Conservation (phyloP, 1,140 invertebrate genomes). For the Neodiprion lecontei region DNA sequence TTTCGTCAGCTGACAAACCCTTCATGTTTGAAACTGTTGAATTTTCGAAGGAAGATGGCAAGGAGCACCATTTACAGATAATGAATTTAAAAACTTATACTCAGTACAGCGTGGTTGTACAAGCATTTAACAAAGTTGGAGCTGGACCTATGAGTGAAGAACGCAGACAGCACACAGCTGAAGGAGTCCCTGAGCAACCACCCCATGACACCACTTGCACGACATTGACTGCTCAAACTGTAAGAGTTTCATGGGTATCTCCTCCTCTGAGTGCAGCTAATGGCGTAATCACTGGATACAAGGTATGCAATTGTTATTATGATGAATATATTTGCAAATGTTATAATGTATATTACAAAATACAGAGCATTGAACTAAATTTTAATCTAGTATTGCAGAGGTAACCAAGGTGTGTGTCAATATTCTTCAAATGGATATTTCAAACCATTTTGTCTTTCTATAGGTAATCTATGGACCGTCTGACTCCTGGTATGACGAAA, state of each 20-base stretch:
- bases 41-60: constrained; percentile 89
- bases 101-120: constrained; percentile 92
- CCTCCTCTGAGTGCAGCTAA: constrained; percentile 89
- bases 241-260: constrained; percentile 92
- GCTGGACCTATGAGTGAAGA: constrained; percentile 90
- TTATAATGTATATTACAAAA: no score
- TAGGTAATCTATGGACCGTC: constrained; percentile 90
- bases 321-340: background rate
- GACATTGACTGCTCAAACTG: constrained; percentile 90
- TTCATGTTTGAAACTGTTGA: constrained; percentile 93
- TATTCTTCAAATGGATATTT: background rate
- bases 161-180: constrained; percentile 88
- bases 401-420: no score
- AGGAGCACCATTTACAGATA: constrained; percentile 86
- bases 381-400: no score
- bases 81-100: constrained; percentile 89
- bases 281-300: constrained; percentile 95
- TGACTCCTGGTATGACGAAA: constrained; percentile 92
- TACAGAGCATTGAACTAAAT: no score
- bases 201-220: constrained; percentile 91
- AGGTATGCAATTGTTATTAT: constrained; percentile 54
- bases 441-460: constrained; percentile 21
- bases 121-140: constrained; percentile 94
- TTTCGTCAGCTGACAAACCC: constrained; percentile 87
- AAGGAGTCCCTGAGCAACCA: constrained; percentile 92